These are phyloP conservation scores for Calyptommatus sinebrachiatus DNA, from an alignment of 2,113 vertebrate genomes.

Conservation along the genomic window DNA sequence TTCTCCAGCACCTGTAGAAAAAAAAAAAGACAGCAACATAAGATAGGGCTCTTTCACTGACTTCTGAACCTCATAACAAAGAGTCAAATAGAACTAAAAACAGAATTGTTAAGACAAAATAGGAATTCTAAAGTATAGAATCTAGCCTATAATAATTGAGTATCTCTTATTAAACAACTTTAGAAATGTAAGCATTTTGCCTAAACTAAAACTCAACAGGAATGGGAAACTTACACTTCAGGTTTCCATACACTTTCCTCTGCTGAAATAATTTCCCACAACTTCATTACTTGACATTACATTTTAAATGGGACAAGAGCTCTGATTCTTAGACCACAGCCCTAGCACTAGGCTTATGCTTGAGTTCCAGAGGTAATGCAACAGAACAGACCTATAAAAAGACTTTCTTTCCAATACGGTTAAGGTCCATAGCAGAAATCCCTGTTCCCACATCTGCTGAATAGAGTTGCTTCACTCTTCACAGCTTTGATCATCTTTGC, in stretches of 20 bases:
- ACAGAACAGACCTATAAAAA: neutral
- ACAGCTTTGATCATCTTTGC: neutral
- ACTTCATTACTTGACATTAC: neutral
- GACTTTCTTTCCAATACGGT: neutral
- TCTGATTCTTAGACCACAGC: neutral
- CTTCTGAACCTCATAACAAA: too few species aligned
- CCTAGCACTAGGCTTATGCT: neutral
- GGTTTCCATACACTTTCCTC: neutral
- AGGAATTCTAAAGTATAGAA: neutral
- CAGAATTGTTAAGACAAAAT: too few species aligned
- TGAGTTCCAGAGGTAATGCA: neutral
- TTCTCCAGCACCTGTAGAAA: slow-evolving; percentile 87
- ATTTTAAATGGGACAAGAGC: too few species aligned
- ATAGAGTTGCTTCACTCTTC: neutral
- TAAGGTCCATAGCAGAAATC: neutral
- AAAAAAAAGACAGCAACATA: slow-evolving; percentile 42
- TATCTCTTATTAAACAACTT: neutral
- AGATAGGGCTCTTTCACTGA: neutral
- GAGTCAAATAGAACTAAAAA: neutral
- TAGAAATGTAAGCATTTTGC: neutral
- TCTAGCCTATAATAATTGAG: neutral
- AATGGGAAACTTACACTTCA: neutral
- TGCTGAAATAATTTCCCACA: neutral
- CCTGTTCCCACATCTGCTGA: neutral
- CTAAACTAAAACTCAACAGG: neutral